Base-by-base conservation (phyloP, 2,888 invertebrate genomes). In the Rapana venosa region DNA sequence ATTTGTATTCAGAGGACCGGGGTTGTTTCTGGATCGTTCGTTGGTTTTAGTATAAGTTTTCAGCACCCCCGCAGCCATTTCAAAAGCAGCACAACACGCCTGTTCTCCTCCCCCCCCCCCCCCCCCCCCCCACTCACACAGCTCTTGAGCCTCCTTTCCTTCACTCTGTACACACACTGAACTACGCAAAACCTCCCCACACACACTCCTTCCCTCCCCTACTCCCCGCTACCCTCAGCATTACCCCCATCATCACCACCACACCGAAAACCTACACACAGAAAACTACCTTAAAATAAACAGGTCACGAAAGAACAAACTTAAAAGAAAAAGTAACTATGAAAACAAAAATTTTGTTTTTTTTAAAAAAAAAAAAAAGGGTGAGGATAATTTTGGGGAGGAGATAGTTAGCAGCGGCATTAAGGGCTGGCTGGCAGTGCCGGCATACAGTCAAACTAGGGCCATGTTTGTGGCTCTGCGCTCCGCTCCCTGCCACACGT, bases 401-500 rank as follows among this genome's bases (percentile, higher is more conserved):
- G 11, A 77, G 77, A 47, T 87, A 36, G 30, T n/a, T 87, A 35
- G 22, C 77, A 77, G 32, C 30, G 56, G 66, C 87, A 87, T 87
- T 87, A 87, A 30, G 26, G 13, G 30, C 87, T 8, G 30, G 36
- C 32, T 11, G 77, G 35, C 77, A 36, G 15, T 77, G 6, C 87
- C 26, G 77, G 77, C 11, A 74, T 74, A 87, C 22, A 47, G 47
- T 47, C 47, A 47, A 47, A 47, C 47, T 22, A n/a, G 87, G 26
- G 66, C 17, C n/a, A 74, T 36, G 74, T 87, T 87, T 87, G 87
- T 77, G 77, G 30, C 58, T 86, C 22, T 86, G 56, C 86, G 58
- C 86, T 26, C 58, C 86, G n/a, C 58, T 32, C 86, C 86, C 58
- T 17, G 86, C 56, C 15, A 20, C 15, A 58, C 6, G 58, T 86